phyloP scores from a whole-genome alignment of 2,113 vertebrate species.

The Plotosus lineatus region DNA sequence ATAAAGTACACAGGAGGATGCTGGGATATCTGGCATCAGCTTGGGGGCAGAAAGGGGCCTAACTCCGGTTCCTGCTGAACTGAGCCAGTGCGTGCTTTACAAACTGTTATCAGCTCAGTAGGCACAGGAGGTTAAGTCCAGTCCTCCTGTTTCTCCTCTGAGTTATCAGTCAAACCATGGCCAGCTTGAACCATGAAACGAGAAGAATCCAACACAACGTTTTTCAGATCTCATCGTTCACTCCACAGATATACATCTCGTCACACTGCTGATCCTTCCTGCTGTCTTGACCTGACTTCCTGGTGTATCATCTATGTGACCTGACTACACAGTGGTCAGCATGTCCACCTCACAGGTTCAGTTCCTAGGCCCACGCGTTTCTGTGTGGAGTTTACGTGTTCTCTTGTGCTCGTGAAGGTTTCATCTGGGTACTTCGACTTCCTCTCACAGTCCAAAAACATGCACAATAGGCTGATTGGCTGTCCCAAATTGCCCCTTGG shows the following conservation, averaged over 20 bases:
- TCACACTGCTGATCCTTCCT: background rate
- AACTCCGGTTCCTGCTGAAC: constrained; percentile 86
- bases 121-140: constrained; percentile 83
- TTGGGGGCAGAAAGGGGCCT: constrained; percentile 69
- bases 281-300: background rate
- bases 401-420: too few relatives aligned
- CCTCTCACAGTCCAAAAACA: too few relatives aligned
- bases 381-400: too few relatives aligned
- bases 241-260: background rate
- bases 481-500: too few relatives aligned
- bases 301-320: too few relatives aligned
- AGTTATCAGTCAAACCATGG: constrained; percentile 19
- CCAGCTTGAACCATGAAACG: background rate
- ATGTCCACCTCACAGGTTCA: too few relatives aligned
- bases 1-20: constrained; percentile 13
- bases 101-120: constrained; percentile 85
- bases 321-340: background rate
- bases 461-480: too few relatives aligned
- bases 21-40: background rate
- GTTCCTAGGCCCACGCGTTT: too few relatives aligned
- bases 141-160: constrained; percentile 42
- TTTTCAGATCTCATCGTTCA: background rate
- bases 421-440: too few relatives aligned
- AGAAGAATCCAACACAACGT: background rate
- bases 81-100: constrained; percentile 77